These are phyloP conservation scores for Limenitis camilla DNA, from an alignment of 2,888 invertebrate species.

Conservation along the genomic window DNA sequence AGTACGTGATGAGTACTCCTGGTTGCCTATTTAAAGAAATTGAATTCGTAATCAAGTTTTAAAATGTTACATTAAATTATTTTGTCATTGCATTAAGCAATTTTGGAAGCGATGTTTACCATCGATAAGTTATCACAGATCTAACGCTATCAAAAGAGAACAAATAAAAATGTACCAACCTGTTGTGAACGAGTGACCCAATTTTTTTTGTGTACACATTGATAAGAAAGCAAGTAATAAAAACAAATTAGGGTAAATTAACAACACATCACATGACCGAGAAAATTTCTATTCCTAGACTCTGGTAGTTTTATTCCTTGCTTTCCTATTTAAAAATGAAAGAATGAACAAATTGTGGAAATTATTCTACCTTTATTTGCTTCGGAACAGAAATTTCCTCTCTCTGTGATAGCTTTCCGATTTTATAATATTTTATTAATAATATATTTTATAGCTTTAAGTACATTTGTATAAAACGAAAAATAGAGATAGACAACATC, in stretches of 20 bases:
- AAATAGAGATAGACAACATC: conserved; percentile 36
- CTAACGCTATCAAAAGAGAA: conserved; percentile 38
- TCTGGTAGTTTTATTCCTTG: conserved; percentile 49
- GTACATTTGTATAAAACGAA: conserved; percentile 24
- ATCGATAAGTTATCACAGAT: conserved; percentile 24
- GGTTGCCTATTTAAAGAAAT: conserved; percentile 74
- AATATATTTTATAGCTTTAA: conserved; percentile 23
- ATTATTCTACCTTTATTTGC: conserved; percentile 53
- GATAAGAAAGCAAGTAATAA: conserved; percentile 74
- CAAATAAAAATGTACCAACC: conserved; percentile 64
- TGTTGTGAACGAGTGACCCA: conserved; percentile 42
- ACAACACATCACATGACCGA: conserved; percentile 59
- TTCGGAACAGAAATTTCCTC: conserved; percentile 73
- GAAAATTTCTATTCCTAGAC: conserved; percentile 71
- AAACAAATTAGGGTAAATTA: conserved; percentile 35
- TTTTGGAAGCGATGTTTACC: conserved; percentile 1
- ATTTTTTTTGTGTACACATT: conserved; percentile 47
- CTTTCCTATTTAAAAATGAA: conserved; percentile 50
- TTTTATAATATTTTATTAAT: conserved; percentile 24
- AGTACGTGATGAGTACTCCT: conserved; percentile 85
- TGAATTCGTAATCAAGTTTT: background rate
- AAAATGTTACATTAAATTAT: background rate
- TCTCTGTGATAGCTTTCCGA: conserved; percentile 40
- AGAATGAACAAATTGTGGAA: conserved; percentile 33
- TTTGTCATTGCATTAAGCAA: background rate